A percentile compares a stretch with the other conserved stretches of the same genome.
Conservation (phyloP, 2,113 vertebrate species). For the Aspiorhynchus laticeps region DNA sequence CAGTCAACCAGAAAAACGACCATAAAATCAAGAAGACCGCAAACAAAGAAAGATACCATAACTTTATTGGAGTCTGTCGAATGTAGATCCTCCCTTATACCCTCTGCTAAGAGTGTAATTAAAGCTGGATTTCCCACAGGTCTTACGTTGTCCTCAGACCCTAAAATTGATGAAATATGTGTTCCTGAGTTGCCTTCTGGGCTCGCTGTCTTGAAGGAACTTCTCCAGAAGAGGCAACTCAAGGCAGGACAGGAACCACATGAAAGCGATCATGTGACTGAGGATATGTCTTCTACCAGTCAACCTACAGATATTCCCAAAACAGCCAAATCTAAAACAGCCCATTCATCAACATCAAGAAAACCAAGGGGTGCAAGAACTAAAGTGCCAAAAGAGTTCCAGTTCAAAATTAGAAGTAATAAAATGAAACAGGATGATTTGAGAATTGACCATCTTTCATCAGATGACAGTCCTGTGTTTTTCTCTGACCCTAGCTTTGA, state of each 20-base stretch:
- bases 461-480: constrained; percentile 82
- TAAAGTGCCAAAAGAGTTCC: constrained; percentile 79
- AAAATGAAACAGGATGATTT: constrained; percentile 70
- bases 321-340: constrained; percentile 77
- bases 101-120: constrained; percentile 22
- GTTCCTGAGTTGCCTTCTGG: constrained; percentile 84
- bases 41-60: constrained; percentile 77
- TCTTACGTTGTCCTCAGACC: constrained; percentile 50
- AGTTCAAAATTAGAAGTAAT: constrained; percentile 73
- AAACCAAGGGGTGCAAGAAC: constrained; percentile 81
- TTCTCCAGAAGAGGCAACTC: constrained; percentile 90
- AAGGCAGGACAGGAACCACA: constrained; percentile 74
- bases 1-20: constrained; percentile 40
- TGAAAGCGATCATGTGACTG: constrained; percentile 59
- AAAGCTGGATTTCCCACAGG: constrained; percentile 24
- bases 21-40: constrained; percentile 72
- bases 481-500: constrained; percentile 90
- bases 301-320: constrained; percentile 72
- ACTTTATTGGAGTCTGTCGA: constrained; percentile 75
- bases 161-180: constrained; percentile 72
- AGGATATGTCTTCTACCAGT: constrained; percentile 65
- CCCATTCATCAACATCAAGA: constrained; percentile 73
- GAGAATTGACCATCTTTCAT: constrained; percentile 73
- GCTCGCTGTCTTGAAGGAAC: constrained; percentile 89
- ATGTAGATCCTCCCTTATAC: constrained; percentile 61